A percentile compares a stretch with the other conserved stretches of the same genome.
These are phyloP conservation scores for Loripinus fragilis DNA, from an alignment of 2,888 invertebrate genomes.

Conservation along the genomic window DNA sequence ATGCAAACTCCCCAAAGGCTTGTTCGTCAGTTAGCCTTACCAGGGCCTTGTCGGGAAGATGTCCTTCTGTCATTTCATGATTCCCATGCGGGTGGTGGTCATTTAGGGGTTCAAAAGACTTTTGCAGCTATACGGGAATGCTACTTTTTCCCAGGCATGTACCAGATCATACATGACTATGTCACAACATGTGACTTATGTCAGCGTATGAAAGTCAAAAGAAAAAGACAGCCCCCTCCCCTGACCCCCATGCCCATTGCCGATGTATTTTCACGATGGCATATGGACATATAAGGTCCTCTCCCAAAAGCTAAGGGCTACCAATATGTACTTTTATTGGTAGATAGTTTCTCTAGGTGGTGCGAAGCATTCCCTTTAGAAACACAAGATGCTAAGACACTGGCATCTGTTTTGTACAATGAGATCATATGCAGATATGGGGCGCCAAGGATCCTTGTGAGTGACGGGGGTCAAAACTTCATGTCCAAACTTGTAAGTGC, in stretches of 20 bases:
- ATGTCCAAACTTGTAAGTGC: background rate
- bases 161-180: slow-evolving; percentile 35
- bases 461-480: slow-evolving; percentile 42
- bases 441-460: slow-evolving; percentile 43
- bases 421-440: slow-evolving; percentile 62
- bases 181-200: slow-evolving; percentile 39
- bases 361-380: slow-evolving; percentile 47
- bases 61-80: slow-evolving; percentile 38
- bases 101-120: slow-evolving; percentile 38
- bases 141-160: slow-evolving; percentile 45
- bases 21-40: slow-evolving; percentile 43
- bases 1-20: slow-evolving; percentile 14
- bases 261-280: slow-evolving; percentile 18
- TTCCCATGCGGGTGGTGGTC: slow-evolving; percentile 38
- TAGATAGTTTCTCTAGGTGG: slow-evolving; percentile 36
- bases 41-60: slow-evolving; percentile 25
- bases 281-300: slow-evolving; percentile 28
- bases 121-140: slow-evolving; percentile 29
- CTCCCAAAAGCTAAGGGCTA: slow-evolving; percentile 20
- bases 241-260: slow-evolving; percentile 21
- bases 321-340: slow-evolving; percentile 30
- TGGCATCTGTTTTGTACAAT: slow-evolving; percentile 49
- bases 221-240: slow-evolving; percentile 28
- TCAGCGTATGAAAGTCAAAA: slow-evolving; percentile 34
- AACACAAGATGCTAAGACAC: slow-evolving; percentile 50